phyloP scores from a whole-genome alignment of 2,888 invertebrate species.

The Hyppa rectilinea region DNA sequence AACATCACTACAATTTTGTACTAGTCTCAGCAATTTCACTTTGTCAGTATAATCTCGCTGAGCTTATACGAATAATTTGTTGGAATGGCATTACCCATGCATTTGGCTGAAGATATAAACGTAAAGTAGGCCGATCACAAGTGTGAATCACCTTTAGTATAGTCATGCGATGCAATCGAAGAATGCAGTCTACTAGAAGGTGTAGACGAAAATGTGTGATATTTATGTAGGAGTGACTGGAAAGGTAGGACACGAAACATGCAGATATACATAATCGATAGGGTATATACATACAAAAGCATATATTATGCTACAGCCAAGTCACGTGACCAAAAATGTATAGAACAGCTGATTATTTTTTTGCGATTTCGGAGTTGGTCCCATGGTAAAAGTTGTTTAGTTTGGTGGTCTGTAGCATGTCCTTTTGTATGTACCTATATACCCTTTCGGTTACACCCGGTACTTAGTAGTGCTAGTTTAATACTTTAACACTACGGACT shows the following conservation, averaged over 20 bases:
- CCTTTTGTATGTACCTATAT: too few species aligned
- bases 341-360: too few species aligned
- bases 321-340: too few species aligned
- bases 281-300: too few species aligned
- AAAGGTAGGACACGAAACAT: not conserved
- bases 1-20: conserved; percentile 14
- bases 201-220: conserved; percentile 5
- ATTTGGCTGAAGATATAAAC: conserved; percentile 67
- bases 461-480: too few species aligned
- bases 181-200: conserved; percentile 49
- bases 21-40: conserved; percentile 32
- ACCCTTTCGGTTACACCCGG: too few species aligned
- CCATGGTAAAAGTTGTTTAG: too few species aligned
- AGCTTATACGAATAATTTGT: conserved; percentile 59
- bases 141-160: conserved; percentile 66
- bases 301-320: too few species aligned
- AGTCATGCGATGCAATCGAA: conserved; percentile 42
- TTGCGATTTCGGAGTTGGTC: too few species aligned
- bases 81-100: conserved; percentile 60
- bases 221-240: not conserved
- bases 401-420: too few species aligned
- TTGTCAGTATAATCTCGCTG: conserved; percentile 50
- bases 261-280: too few species aligned
- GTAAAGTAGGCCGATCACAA: conserved; percentile 68
- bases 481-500: not conserved